Evolutionary conservation across 1,140 invertebrate genomes (phyloP).

Genomic region (Lepidurus couesii): DNA sequence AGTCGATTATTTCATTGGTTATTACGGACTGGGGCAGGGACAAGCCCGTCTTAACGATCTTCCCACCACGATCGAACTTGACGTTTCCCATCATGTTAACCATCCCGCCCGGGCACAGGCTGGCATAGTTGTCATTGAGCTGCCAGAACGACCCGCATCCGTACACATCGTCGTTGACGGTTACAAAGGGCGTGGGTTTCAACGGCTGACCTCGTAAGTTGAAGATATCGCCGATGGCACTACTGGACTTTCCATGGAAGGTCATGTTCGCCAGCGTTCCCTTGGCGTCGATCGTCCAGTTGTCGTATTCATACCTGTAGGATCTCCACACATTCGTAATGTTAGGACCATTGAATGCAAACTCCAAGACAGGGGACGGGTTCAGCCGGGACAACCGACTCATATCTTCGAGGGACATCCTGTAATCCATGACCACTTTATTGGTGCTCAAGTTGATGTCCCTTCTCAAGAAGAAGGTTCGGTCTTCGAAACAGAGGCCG

Average conservation of each 20-base stretch:
- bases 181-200: not conserved
- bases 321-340: not conserved
- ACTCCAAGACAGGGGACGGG: not conserved
- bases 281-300: not conserved
- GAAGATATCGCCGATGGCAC: not conserved
- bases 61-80: too few species aligned
- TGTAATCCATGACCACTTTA: not conserved
- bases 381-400: not conserved
- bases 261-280: not conserved
- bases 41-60: too few species aligned
- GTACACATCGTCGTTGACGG: not conserved
- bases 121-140: not conserved
- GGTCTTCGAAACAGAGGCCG: not conserved
- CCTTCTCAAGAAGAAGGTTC: not conserved
- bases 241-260: not conserved
- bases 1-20: too few species aligned
- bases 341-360: not conserved
- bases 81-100: not conserved
- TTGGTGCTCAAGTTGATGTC: not conserved
- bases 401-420: not conserved
- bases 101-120: not conserved
- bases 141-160: conserved; percentile 3
- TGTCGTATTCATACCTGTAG: not conserved
- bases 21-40: too few species aligned
- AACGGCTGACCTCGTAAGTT: not conserved